Conservation (phyloP, 92 coral and sea anemone genomes). For the Montipora capitata region DNA sequence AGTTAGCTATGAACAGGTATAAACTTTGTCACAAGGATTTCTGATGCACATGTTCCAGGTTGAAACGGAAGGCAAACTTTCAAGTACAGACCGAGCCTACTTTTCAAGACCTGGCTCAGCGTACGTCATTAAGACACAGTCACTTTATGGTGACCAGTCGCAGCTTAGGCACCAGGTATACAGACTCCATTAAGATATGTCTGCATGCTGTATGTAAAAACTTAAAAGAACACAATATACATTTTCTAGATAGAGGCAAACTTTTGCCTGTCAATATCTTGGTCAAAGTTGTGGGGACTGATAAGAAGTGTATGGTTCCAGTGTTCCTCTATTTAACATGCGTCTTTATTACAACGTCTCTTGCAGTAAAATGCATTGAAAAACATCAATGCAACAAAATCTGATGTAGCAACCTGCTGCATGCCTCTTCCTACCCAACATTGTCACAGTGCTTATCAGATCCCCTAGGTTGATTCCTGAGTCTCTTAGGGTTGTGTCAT, state of each 20-base stretch:
- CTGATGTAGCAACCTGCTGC: too few species aligned
- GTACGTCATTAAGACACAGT: conserved; percentile 79
- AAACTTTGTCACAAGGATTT: neutral
- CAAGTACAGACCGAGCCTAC: conserved; percentile 70
- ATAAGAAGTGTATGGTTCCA: too few species aligned
- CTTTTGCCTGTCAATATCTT: neutral
- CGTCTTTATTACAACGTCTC: too few species aligned
- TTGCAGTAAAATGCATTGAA: too few species aligned
- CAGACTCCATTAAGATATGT: neutral
- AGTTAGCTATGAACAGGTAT: neutral
- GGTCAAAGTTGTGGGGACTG: too few species aligned
- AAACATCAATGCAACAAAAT: too few species aligned
- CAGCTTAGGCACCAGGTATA: conserved; percentile 51
- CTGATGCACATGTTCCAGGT: conserved; percentile 35
- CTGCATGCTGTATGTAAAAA: too few species aligned
- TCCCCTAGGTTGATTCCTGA: too few species aligned
- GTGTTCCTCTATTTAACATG: too few species aligned
- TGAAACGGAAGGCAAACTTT: conserved; percentile 52
- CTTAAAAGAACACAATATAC: neutral
- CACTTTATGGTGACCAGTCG: conserved; percentile 73
- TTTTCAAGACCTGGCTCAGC: conserved; percentile 96
- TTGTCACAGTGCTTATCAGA: too few species aligned
- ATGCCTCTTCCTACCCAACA: too few species aligned
- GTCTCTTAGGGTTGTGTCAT: too few species aligned
- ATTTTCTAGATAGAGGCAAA: neutral